phyloP scores from a whole-genome alignment of 2,797 vertebrate genomes.

The Propithecus deckenii region DNA sequence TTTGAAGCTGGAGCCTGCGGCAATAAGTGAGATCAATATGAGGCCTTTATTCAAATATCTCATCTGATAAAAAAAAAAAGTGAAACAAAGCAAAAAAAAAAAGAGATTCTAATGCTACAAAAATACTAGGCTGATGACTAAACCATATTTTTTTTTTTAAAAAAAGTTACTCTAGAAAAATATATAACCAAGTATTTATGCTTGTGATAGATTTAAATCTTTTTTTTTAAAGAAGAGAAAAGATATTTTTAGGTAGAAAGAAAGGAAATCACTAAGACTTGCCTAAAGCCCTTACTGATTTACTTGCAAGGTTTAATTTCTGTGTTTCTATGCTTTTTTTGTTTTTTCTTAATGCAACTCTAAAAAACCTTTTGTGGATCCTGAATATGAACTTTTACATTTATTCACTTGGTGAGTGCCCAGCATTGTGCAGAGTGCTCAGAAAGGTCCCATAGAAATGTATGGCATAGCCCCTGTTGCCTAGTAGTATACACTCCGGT shows the following conservation, averaged over 20 bases:
- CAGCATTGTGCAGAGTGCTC: not conserved
- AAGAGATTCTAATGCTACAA: not conserved
- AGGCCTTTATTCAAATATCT: constrained; percentile 48
- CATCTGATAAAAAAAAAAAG: not conserved
- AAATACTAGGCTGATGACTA: not conserved
- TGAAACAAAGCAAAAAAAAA: not conserved
- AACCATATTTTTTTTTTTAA: not conserved
- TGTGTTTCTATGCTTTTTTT: not conserved
- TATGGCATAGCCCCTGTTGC: not conserved
- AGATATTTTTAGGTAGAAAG: constrained; percentile 36
- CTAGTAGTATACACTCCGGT: not conserved
- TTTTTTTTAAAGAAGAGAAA: constrained; percentile 39
- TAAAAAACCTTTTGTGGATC: not conserved
- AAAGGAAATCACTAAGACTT: constrained; percentile 4
- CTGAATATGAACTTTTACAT: not conserved
- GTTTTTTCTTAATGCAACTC: not conserved
- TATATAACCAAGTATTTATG: constrained; percentile 2
- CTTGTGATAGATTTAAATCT: constrained; percentile 2
- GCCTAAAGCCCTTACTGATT: constrained; percentile 26
- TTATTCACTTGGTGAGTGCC: not conserved
- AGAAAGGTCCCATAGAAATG: not conserved
- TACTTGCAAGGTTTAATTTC: constrained; percentile 10
- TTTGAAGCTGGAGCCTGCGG: constrained; percentile 42
- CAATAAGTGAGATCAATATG: constrained; percentile 44
- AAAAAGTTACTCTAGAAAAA: constrained; percentile 28